Evolutionary conservation across 1,140 invertebrate species (phyloP).

Genomic region (Zaprionus lachaisei): DNA sequence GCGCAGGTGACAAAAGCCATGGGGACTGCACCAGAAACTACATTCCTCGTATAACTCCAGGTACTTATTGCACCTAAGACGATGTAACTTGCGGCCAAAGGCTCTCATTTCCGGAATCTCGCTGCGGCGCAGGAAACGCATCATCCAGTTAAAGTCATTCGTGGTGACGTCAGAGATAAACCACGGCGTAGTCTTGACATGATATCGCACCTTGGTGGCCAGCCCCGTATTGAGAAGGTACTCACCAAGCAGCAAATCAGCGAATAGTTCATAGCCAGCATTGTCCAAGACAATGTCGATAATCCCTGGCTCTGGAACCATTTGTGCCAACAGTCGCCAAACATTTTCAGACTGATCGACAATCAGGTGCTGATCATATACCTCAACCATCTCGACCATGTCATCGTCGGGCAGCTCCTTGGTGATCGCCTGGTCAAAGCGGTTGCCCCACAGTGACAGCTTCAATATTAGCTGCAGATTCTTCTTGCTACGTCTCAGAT

Average conservation of each 20-base stretch:
- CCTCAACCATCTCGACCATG: background rate
- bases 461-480: slow-evolving; percentile 87
- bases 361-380: slow-evolving; percentile 33
- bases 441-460: slow-evolving; percentile 89
- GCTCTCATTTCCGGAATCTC: slow-evolving; percentile 65
- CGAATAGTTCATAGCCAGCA: slow-evolving; percentile 96
- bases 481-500: slow-evolving; percentile 56
- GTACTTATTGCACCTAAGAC: slow-evolving; percentile 85
- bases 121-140: slow-evolving; percentile 84
- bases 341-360: slow-evolving; percentile 53
- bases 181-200: slow-evolving; percentile 97
- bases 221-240: slow-evolving; percentile 89
- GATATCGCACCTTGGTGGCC: slow-evolving; percentile 90
- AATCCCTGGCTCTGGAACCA: slow-evolving; percentile 50
- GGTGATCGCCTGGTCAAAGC: slow-evolving; percentile 94
- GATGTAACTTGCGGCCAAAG: slow-evolving; percentile 86
- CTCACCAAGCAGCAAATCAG: slow-evolving; percentile 94
- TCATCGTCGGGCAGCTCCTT: slow-evolving; percentile 85
- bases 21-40: slow-evolving; percentile 94
- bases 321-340: slow-evolving; percentile 31
- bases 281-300: slow-evolving; percentile 96
- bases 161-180: slow-evolving; percentile 95
- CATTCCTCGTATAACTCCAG: slow-evolving; percentile 85
- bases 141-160: slow-evolving; percentile 91
- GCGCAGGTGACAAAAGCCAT: slow-evolving; percentile 91